phyloP scores from a whole-genome alignment of 2,797 vertebrate species.

The Premnoplex brunnescens region DNA sequence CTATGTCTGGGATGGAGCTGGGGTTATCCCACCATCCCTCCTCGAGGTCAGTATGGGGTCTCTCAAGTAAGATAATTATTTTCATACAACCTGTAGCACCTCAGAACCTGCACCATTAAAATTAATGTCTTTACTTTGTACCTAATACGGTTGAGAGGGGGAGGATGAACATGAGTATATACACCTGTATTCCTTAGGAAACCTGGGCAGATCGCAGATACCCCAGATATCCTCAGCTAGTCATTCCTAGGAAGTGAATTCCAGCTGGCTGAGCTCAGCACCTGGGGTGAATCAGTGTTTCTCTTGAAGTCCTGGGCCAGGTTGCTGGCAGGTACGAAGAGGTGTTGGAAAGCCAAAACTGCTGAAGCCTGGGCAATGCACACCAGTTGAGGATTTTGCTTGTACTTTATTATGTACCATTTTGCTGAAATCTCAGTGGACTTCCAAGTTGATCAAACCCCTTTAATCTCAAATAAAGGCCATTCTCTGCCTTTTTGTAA shows the following conservation, averaged over 20 bases:
- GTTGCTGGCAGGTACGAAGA: neutral
- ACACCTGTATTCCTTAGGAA: neutral
- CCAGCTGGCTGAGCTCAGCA: neutral
- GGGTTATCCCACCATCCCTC: fast-evolving
- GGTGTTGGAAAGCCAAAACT: neutral
- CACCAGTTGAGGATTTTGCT: neutral
- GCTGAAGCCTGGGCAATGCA: neutral
- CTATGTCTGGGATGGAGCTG: fast-evolving
- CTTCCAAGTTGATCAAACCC: neutral
- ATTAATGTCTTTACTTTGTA: neutral
- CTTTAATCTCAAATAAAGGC: slow-evolving; percentile 29
- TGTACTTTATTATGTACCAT: neutral
- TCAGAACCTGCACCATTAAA: neutral
- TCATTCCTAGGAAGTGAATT: neutral
- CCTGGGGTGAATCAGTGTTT: neutral
- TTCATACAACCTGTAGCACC: neutral
- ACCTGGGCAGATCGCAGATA: neutral
- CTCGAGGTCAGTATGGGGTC: fast-evolving
- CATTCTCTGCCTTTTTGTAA: neutral
- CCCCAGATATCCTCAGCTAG: neutral
- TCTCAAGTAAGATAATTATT: neutral
- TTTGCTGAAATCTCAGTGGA: neutral
- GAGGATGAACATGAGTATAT: neutral
- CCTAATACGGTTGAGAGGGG: fast-evolving
- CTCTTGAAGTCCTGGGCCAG: neutral